A percentile compares a stretch with the other conserved stretches of the same genome.
Conservation (phyloP, 2,113 vertebrate species). For the Nothobranchius furzeri region DNA sequence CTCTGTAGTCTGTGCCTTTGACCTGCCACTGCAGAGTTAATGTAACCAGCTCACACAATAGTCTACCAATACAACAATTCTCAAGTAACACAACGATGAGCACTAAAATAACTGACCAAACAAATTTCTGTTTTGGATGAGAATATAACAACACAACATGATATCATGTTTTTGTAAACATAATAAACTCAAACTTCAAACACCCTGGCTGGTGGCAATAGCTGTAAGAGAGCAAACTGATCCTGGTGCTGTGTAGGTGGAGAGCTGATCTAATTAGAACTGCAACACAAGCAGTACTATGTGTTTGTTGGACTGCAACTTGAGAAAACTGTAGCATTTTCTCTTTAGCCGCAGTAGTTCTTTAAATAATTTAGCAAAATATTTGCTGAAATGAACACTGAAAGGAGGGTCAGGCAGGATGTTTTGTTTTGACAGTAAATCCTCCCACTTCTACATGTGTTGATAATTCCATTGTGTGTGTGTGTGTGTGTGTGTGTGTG, state of each 20-base stretch:
- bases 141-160: not conserved
- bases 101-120: not conserved
- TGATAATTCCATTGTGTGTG: no score
- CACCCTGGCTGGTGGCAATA: not conserved
- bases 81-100: no score
- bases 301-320: not conserved
- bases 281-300: not conserved
- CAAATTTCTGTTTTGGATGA: not conserved
- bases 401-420: not conserved
- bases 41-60: no score
- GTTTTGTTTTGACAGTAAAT: not conserved
- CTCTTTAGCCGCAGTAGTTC: not conserved
- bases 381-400: not conserved
- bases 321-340: not conserved
- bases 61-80: no score
- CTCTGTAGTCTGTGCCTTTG: no score
- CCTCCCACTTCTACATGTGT: not conserved
- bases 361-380: not conserved
- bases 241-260: slow-evolving; percentile 14
- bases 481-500: no score
- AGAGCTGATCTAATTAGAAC: slow-evolving; percentile 11
- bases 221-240: slow-evolving; percentile 3
- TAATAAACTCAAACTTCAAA: slow-evolving; percentile 5
- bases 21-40: no score
- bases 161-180: slow-evolving; percentile 8